Percentiles rank a stretch among this genome's conserved stretches.
Conservation (phyloP, 1,140 invertebrate genomes). For the Drosophila rufa region DNA sequence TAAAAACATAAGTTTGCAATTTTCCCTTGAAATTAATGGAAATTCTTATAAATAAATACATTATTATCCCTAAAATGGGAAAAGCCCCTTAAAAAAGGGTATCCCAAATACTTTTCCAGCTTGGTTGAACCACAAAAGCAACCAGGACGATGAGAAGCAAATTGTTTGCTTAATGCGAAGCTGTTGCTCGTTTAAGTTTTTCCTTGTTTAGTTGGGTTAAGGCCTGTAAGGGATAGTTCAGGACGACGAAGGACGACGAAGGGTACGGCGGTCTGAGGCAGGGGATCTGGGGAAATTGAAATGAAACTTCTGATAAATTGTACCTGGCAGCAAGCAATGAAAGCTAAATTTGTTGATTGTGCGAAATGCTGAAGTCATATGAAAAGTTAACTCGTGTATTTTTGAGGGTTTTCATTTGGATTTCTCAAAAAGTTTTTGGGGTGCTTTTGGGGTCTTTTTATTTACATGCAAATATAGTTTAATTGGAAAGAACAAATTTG, state of each 20-base stretch:
- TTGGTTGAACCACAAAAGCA: conserved; percentile 6
- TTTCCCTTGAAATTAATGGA: too few relatives aligned
- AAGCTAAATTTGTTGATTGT: conserved; percentile 32
- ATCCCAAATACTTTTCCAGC: neutral
- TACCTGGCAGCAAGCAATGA: conserved; percentile 28
- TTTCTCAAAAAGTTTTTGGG: neutral
- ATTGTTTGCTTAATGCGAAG: conserved; percentile 42
- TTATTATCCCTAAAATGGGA: neutral
- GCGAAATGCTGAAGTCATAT: conserved; percentile 7
- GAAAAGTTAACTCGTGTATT: conserved; percentile 8
- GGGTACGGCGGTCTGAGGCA: too few relatives aligned
- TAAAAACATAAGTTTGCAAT: too few relatives aligned
- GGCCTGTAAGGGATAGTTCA: conserved; percentile 27
- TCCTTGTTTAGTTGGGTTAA: conserved; percentile 23
- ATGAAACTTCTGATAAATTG: conserved; percentile 39
- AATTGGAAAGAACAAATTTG: too few relatives aligned
- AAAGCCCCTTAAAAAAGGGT: neutral
- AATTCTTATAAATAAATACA: neutral
- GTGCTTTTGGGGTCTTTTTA: neutral
- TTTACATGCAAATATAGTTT: neutral
- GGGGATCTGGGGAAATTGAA: conserved; percentile 2
- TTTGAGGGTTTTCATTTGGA: neutral
- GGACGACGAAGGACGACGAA: too few relatives aligned
- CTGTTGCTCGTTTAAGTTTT: conserved; percentile 38
- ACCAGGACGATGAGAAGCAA: conserved; percentile 23